Conservation (phyloP, 2,888 invertebrate genomes). For the Aleiodes testaceus region DNA sequence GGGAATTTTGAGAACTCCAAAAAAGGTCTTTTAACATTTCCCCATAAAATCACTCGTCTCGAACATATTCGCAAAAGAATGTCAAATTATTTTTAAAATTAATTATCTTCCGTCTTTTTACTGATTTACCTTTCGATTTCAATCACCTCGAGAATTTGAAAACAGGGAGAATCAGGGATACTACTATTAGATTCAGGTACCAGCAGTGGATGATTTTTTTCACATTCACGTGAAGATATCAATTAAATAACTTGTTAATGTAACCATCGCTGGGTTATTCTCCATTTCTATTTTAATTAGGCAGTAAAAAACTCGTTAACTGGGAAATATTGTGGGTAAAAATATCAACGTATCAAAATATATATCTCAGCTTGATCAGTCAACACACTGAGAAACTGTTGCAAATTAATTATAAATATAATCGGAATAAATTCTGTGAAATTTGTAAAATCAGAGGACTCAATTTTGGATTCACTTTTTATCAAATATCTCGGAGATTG, state of each 20-base stretch:
- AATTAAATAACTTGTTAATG: background rate
- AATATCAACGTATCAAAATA: slow-evolving; percentile 69
- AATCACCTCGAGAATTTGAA: background rate
- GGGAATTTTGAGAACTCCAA: too few species aligned
- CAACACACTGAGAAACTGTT: background rate
- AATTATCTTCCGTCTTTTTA: background rate
- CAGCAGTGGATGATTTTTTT: slow-evolving; percentile 20
- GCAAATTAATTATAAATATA: slow-evolving; percentile 14
- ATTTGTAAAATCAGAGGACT: slow-evolving; percentile 43
- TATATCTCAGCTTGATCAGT: slow-evolving; percentile 60
- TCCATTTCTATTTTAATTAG: slow-evolving; percentile 9
- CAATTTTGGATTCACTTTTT: slow-evolving; percentile 53
- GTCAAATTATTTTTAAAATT: too few species aligned
- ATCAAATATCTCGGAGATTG: slow-evolving; percentile 49
- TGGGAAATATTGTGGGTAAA: slow-evolving; percentile 56
- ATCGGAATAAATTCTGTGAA: background rate
- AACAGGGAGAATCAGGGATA: background rate
- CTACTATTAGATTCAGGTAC: slow-evolving; percentile 39
- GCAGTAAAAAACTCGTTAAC: background rate
- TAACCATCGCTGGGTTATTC: slow-evolving; percentile 4
- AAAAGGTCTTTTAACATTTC: too few species aligned
- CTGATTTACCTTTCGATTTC: background rate
- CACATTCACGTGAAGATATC: background rate
- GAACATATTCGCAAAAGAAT: too few species aligned
- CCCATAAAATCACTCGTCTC: too few species aligned